These are phyloP conservation scores for Lophotriccus pileatus DNA, from an alignment of 2,797 vertebrate genomes.

Conservation along the genomic window DNA sequence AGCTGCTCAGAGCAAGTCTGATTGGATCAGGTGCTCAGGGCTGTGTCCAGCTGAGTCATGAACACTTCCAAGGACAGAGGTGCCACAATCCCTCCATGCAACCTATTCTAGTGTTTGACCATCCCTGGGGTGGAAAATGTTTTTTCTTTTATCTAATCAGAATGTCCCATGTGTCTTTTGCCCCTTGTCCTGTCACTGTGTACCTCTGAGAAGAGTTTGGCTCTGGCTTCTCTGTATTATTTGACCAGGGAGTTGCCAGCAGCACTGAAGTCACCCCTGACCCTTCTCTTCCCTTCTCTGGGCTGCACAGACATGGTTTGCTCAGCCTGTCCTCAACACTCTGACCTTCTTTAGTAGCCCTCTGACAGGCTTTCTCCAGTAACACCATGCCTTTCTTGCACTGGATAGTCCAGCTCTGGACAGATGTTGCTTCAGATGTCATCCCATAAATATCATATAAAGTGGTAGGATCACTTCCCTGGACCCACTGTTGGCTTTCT, in stretches of 20 bases:
- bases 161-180: background rate
- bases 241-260: too few relatives aligned
- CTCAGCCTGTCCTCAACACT: background rate
- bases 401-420: background rate
- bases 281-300: background rate
- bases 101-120: background rate
- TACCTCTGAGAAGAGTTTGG: background rate
- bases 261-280: background rate
- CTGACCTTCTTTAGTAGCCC: background rate
- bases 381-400: background rate
- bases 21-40: background rate
- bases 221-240: background rate
- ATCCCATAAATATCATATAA: background rate
- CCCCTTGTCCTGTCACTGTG: background rate
- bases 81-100: fast-evolving
- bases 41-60: background rate
- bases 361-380: background rate
- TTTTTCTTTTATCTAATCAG: background rate
- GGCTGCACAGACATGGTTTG: background rate
- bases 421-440: background rate
- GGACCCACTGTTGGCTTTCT: background rate
- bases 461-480: background rate
- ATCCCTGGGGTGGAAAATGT: background rate
- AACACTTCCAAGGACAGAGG: background rate
- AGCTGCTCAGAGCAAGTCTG: background rate